phyloP scores from a whole-genome alignment of 2,113 vertebrate species.

The Ciconia boyciana region DNA sequence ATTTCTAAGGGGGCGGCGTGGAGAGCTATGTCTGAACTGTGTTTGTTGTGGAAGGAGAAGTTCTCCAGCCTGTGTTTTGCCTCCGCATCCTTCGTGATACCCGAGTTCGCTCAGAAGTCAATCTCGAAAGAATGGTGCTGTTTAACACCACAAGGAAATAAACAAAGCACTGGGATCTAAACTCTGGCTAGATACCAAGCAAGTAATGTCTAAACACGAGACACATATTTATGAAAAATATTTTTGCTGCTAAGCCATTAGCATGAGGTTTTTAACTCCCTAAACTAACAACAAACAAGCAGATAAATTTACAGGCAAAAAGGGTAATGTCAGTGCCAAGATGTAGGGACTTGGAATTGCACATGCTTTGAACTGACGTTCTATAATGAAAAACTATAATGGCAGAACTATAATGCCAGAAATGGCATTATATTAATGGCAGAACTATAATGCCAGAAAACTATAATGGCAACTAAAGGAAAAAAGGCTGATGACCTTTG shows the following conservation, averaged over 20 bases:
- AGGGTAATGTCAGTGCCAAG: neutral
- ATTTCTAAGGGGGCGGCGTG: accelerated
- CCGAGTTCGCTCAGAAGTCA: neutral
- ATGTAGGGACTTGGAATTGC: neutral
- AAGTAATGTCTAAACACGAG: neutral
- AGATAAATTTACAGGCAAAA: neutral
- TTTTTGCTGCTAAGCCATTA: accelerated
- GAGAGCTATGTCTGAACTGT: accelerated
- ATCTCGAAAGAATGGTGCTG: too few species aligned
- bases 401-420: neutral
- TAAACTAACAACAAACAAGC: neutral
- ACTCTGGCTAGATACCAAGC: neutral
- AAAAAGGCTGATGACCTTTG: neutral
- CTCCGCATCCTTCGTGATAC: accelerated
- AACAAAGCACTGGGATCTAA: neutral
- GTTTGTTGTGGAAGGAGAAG: neutral
- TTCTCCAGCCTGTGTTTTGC: neutral
- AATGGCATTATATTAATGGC: too few species aligned
- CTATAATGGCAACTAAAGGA: neutral
- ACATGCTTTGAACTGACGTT: neutral
- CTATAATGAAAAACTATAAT: neutral
- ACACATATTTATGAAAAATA: neutral
- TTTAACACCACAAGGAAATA: neutral
- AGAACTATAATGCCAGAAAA: neutral
- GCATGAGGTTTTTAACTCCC: neutral